phyloP scores from a whole-genome alignment of 2,113 vertebrate species.

The Pelvicachromis taeniatus region DNA sequence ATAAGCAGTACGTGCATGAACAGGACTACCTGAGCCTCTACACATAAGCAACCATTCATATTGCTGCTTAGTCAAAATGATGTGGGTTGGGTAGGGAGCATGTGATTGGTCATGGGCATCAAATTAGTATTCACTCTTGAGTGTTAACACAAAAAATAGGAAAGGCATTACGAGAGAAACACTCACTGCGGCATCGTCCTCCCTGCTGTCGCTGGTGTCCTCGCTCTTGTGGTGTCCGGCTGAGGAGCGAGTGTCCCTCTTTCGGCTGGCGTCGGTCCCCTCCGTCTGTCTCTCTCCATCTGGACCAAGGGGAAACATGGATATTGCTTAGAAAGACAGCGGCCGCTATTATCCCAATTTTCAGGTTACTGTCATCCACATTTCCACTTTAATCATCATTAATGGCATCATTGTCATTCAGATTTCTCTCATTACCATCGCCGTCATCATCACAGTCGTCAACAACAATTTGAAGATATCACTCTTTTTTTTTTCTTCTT shows the following conservation, averaged over 20 bases:
- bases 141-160: background rate
- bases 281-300: constrained; percentile 85
- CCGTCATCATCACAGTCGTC: constrained; percentile 6
- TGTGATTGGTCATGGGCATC: background rate
- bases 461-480: constrained; percentile 5
- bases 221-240: constrained; percentile 71
- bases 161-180: background rate
- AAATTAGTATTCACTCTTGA: background rate
- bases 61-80: background rate
- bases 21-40: background rate
- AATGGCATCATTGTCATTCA: constrained; percentile 15
- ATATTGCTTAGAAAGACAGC: constrained; percentile 18
- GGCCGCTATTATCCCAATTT: background rate
- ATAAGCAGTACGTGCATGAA: constrained; percentile 7
- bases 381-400: constrained; percentile 17
- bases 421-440: constrained; percentile 6
- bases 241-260: constrained; percentile 56
- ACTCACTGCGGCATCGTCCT: constrained; percentile 84
- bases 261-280: constrained; percentile 78
- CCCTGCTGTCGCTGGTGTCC: constrained; percentile 88
- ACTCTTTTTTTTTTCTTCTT: background rate
- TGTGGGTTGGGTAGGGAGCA: background rate
- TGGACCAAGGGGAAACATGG: constrained; percentile 56
- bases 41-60: background rate
- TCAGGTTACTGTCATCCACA: background rate